Conservation (phyloP, 2,113 vertebrate species). For the Periophthalmodon schlosseri region DNA sequence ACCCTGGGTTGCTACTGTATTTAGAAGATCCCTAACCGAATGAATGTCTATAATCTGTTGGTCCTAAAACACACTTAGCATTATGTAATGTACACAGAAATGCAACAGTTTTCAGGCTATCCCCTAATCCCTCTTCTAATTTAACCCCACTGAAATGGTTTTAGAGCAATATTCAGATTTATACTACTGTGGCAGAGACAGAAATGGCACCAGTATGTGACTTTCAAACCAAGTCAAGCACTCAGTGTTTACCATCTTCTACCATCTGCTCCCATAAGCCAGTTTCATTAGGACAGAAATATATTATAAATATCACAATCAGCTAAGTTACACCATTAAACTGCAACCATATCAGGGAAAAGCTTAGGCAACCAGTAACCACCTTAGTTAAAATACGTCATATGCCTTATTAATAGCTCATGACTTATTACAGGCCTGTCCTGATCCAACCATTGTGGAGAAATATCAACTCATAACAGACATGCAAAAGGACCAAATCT, state of each 20-base stretch:
- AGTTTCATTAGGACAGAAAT: too few species aligned
- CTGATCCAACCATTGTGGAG: not conserved
- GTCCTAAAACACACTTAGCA: constrained; percentile 43
- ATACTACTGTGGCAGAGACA: not conserved
- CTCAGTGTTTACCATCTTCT: not conserved
- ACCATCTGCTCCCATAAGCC: too few species aligned
- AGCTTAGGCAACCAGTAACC: not conserved
- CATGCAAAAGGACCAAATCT: not conserved
- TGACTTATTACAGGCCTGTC: not conserved
- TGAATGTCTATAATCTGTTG: constrained; percentile 39
- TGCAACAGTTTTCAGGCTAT: constrained; percentile 47
- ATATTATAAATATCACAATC: not conserved
- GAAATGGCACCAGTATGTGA: not conserved
- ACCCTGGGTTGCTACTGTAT: not conserved
- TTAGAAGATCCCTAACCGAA: constrained; percentile 15
- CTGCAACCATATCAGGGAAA: not conserved
- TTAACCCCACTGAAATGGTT: constrained; percentile 43
- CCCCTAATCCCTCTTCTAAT: constrained; percentile 66
- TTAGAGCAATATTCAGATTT: constrained; percentile 6
- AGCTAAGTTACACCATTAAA: not conserved
- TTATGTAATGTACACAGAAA: constrained; percentile 65
- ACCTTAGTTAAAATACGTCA: not conserved
- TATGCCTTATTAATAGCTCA: not conserved
- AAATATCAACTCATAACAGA: not conserved
- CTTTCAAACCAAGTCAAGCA: not conserved